Percentiles rank a stretch among this genome's conserved stretches.
Conservation (phyloP, 1,140 invertebrate genomes). For the Drosophila neocordata region DNA sequence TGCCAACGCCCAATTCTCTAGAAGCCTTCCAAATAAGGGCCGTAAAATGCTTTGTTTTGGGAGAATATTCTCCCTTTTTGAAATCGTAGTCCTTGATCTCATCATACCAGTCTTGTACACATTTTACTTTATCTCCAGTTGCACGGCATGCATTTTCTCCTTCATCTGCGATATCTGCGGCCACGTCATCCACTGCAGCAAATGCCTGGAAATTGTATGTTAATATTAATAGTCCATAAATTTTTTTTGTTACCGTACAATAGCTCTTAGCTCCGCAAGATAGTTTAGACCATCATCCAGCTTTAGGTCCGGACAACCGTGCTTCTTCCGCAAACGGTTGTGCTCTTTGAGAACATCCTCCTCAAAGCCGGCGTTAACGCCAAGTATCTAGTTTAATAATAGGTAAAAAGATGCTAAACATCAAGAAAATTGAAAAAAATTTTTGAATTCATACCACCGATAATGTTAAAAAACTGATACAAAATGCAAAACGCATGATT, state of each 20-base stretch:
- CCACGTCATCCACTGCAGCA: accelerated
- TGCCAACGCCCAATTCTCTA: conserved; percentile 13
- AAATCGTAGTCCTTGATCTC: conserved; percentile 27
- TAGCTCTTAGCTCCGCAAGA: not conserved
- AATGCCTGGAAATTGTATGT: conserved; percentile 13
- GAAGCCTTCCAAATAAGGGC: conserved; percentile 31
- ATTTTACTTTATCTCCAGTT: accelerated
- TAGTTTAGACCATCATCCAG: not conserved
- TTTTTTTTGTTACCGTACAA: conserved; percentile 2
- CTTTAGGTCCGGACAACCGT: not conserved
- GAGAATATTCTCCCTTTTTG: not conserved
- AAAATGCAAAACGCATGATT: not conserved
- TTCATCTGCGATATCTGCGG: conserved; percentile 6
- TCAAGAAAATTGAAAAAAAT: not conserved
- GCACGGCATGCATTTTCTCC: conserved; percentile 29
- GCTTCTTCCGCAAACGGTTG: conserved; percentile 17
- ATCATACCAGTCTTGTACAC: conserved; percentile 35
- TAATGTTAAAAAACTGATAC: not conserved
- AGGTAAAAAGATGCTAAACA: not conserved
- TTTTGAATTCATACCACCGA: not conserved
- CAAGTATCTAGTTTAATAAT: conserved; percentile 2
- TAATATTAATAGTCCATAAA: not conserved
- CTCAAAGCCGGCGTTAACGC: not conserved
- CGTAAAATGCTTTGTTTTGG: conserved; percentile 19
- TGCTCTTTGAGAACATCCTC: conserved; percentile 11